A percentile compares a stretch with the other conserved stretches of the same genome.
Conservation (phyloP, 2,888 invertebrate genomes). For the Pristionchus maxplancki region DNA sequence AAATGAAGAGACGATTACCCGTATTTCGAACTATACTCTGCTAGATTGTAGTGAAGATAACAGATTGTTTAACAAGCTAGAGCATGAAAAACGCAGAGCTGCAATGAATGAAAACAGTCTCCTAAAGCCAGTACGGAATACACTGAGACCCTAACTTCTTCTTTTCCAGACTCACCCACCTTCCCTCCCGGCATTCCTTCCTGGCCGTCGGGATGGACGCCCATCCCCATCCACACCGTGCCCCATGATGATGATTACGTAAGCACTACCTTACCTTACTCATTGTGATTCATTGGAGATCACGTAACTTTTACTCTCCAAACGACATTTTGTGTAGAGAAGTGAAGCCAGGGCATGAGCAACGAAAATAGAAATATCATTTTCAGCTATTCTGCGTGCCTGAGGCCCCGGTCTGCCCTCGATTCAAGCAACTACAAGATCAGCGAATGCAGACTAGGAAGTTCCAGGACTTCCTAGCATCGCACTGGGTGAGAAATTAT, state of each 20-base stretch:
- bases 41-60: too few species aligned
- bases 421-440: neutral
- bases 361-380: too few species aligned
- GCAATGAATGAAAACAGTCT: too few species aligned
- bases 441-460: neutral
- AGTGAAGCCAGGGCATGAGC: too few species aligned
- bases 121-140: neutral
- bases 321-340: too few species aligned
- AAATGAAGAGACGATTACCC: too few species aligned
- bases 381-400: neutral
- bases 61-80: too few species aligned
- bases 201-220: constrained; percentile 2
- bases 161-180: neutral
- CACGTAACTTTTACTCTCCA: too few species aligned
- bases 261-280: neutral
- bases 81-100: too few species aligned
- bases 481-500: neutral
- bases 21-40: too few species aligned
- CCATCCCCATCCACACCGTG: neutral
- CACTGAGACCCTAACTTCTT: too few species aligned
- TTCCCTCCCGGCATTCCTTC: neutral
- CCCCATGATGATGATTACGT: neutral
- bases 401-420: neutral
- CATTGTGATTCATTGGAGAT: too few species aligned
- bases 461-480: neutral